phyloP scores from a whole-genome alignment of 2,797 vertebrate genomes.

The Oryzias dopingdopingensis region DNA sequence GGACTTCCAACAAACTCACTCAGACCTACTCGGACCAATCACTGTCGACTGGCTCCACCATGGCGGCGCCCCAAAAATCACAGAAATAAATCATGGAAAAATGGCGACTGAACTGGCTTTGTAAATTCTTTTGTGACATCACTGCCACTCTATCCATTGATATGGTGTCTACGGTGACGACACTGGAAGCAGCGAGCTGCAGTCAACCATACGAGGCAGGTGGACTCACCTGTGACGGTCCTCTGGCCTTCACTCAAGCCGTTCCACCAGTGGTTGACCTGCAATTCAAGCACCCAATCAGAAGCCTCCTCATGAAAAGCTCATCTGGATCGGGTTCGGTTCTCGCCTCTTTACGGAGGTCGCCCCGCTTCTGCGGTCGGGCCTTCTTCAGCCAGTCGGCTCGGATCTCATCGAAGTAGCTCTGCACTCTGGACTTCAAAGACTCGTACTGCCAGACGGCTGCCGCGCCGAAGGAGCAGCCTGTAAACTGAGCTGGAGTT shows the following conservation, averaged over 20 bases:
- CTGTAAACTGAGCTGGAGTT: constrained; percentile 88
- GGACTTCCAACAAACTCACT: too few relatives aligned
- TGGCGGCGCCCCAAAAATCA: too few relatives aligned
- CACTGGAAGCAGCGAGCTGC: not conserved
- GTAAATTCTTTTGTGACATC: too few relatives aligned
- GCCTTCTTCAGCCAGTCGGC: constrained; percentile 89
- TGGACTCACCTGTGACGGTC: constrained; percentile 87
- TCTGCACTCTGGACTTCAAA: constrained; percentile 87
- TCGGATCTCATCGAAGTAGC: constrained; percentile 83
- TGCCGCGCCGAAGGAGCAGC: constrained; percentile 88
- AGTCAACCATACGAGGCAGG: not conserved
- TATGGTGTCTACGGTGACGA: too few relatives aligned
- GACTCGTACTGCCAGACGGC: constrained; percentile 97
- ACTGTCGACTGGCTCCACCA: too few relatives aligned
- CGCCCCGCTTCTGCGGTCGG: constrained; percentile 85
- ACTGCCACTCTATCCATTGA: too few relatives aligned
- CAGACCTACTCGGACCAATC: too few relatives aligned
- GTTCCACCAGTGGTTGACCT: constrained; percentile 98
- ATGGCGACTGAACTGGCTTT: too few relatives aligned
- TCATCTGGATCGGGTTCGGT: not conserved
- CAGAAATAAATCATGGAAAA: too few relatives aligned
- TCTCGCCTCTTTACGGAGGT: constrained; percentile 86
- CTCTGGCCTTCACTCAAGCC: constrained; percentile 89
- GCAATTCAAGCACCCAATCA: constrained; percentile 58
- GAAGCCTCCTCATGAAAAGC: not conserved